Conservation (phyloP, 2,113 vertebrate genomes). For the Elaphurus davidianus region DNA sequence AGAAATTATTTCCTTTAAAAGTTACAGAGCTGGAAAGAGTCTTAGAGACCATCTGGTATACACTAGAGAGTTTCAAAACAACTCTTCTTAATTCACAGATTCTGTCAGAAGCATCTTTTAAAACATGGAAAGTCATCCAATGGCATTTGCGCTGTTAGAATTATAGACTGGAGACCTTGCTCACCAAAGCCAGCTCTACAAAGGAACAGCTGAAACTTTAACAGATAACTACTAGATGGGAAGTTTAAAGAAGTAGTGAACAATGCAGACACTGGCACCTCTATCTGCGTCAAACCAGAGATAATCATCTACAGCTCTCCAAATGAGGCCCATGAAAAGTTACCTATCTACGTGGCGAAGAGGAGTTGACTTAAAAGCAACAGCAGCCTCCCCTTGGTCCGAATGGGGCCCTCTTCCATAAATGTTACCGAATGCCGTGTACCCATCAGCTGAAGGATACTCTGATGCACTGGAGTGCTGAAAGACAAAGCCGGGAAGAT, state of each 20-base stretch:
- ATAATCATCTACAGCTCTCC: constrained; percentile 83
- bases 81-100: background rate
- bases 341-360: constrained; percentile 90
- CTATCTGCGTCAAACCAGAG: constrained; percentile 40
- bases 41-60: background rate
- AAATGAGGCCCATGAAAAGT: constrained; percentile 50
- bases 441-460: constrained; percentile 85
- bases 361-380: constrained; percentile 89
- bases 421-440: constrained; percentile 81
- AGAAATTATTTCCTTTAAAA: constrained; percentile 8
- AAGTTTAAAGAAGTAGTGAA: background rate
- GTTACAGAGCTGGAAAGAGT: background rate
- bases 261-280: constrained; percentile 32
- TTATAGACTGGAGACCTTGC: background rate
- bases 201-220: background rate
- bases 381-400: constrained; percentile 87
- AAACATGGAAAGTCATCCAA: background rate
- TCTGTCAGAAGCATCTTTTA: constrained; percentile 15
- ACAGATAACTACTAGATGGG: background rate
- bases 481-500: constrained; percentile 59
- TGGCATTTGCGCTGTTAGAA: background rate
- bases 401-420: constrained; percentile 84
- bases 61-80: constrained; percentile 20
- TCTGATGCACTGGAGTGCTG: constrained; percentile 82
- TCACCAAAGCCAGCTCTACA: background rate